Evolutionary conservation across 2,888 invertebrate species (phyloP).

Genomic region (Eupithecia centaureata): DNA sequence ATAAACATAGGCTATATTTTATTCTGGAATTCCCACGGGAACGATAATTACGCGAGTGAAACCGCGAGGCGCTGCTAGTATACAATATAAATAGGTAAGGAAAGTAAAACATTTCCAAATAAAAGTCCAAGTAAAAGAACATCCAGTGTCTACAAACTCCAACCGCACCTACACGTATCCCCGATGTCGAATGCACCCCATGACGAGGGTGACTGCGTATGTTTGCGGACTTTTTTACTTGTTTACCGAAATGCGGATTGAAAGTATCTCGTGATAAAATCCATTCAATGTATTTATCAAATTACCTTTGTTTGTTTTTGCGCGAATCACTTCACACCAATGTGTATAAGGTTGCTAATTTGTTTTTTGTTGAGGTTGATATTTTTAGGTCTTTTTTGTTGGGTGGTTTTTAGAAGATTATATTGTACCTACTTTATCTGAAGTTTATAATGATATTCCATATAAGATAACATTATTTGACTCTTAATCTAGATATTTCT

Average conservation of each 20-base stretch:
- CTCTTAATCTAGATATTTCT: too few relatives aligned
- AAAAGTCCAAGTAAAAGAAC: too few relatives aligned
- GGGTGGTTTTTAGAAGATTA: background rate
- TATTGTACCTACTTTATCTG: background rate
- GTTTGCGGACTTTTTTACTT: conserved; percentile 40
- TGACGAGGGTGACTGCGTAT: conserved; percentile 41
- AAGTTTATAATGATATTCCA: background rate
- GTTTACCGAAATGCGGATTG: conserved; percentile 34
- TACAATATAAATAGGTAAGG: too few relatives aligned
- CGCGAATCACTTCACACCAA: conserved; percentile 5
- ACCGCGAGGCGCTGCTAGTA: too few relatives aligned
- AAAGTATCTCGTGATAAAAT: conserved; percentile 34
- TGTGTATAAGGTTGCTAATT: conserved; percentile 1
- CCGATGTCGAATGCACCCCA: conserved; percentile 30
- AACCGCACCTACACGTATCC: conserved; percentile 5
- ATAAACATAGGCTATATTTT: too few relatives aligned
- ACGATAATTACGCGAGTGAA: too few relatives aligned
- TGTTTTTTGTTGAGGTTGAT: conserved; percentile 5
- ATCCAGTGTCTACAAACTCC: conserved; percentile 14
- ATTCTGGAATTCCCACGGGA: too few relatives aligned
- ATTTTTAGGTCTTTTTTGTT: background rate
- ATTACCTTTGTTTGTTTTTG: conserved; percentile 26
- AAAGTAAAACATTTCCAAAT: background rate
- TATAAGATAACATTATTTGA: too few relatives aligned
- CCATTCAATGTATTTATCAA: conserved; percentile 30